phyloP scores from a whole-genome alignment of 2,113 vertebrate genomes.

The Taxidea taxus region DNA sequence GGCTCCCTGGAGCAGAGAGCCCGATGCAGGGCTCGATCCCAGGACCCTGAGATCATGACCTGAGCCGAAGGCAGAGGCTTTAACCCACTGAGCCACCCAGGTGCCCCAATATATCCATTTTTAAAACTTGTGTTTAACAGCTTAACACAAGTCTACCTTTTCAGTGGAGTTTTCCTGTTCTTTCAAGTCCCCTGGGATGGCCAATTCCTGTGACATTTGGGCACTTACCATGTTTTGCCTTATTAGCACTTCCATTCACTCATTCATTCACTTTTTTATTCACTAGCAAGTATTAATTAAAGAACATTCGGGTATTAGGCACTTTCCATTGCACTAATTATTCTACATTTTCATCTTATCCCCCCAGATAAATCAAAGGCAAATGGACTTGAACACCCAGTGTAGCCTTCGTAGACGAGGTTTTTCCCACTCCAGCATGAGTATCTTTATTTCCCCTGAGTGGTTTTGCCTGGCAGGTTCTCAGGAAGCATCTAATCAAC shows the following conservation, averaged over 20 bases:
- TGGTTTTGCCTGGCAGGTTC: background rate
- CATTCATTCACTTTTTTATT: background rate
- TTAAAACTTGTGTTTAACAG: background rate
- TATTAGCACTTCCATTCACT: constrained; percentile 20
- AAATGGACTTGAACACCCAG: background rate
- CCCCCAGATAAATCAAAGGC: constrained; percentile 19
- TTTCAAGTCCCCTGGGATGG: background rate
- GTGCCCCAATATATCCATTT: background rate
- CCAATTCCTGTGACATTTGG: background rate
- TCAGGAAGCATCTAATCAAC: constrained; percentile 29
- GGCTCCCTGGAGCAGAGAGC: too few species aligned
- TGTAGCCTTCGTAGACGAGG: background rate
- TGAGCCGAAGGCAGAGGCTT: too few species aligned
- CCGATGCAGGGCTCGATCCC: too few species aligned
- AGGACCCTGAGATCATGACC: too few species aligned
- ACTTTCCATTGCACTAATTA: constrained; percentile 24
- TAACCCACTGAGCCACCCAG: too few species aligned
- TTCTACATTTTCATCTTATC: constrained; percentile 18
- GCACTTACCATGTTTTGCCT: constrained; percentile 11
- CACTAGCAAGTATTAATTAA: constrained; percentile 45
- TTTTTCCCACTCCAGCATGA: background rate
- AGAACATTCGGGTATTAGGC: background rate
- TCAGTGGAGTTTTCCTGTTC: background rate
- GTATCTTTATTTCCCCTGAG: background rate
- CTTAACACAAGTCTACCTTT: background rate